Evolutionary conservation across 2,113 vertebrate genomes (phyloP).

Genomic region (Coptodon bakossiorum): DNA sequence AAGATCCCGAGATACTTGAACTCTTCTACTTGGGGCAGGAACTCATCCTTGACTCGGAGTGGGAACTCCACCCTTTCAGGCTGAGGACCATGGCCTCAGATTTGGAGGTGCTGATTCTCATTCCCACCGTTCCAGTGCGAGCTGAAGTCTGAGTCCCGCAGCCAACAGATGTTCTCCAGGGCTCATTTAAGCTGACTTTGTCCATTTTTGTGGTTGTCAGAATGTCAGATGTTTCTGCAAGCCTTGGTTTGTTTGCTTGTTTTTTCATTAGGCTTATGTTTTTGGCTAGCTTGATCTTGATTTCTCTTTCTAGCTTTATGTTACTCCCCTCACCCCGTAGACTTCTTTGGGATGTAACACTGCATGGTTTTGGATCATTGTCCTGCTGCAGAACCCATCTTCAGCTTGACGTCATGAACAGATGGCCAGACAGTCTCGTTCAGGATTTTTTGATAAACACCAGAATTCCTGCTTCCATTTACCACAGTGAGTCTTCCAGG

Average conservation of each 20-base stretch:
- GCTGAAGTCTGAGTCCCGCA: neutral
- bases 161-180: neutral
- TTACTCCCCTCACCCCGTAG: neutral
- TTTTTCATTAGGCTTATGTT: neutral
- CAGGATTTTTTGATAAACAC: no score
- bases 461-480: neutral
- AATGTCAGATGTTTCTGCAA: neutral
- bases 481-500: neutral
- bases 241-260: neutral
- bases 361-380: neutral
- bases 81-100: neutral
- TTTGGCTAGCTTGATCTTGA: neutral
- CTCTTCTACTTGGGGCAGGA: neutral
- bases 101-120: neutral
- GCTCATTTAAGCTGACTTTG: neutral
- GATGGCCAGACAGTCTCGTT: neutral
- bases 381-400: neutral
- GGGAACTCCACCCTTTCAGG: neutral
- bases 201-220: neutral
- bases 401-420: neutral
- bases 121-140: neutral
- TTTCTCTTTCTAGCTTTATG: neutral
- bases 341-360: neutral
- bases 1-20: neutral
- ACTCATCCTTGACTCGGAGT: neutral